A percentile compares a stretch with the other conserved stretches of the same genome.
Evolutionary conservation across 2,888 invertebrate genomes (phyloP).

Genomic region (Aphidius colemani): DNA sequence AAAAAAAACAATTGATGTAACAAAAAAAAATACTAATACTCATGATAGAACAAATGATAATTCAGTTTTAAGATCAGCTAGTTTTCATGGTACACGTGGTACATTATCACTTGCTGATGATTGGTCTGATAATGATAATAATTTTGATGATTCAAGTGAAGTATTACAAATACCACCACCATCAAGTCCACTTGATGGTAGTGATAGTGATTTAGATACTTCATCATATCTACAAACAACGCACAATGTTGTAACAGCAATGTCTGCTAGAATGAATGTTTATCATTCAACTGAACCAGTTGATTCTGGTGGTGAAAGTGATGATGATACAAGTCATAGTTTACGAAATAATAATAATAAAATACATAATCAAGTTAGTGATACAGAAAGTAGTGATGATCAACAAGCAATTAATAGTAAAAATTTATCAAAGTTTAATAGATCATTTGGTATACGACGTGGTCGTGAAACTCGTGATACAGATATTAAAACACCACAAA

Average conservation of each 20-base stretch:
- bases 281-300: constrained; percentile 41
- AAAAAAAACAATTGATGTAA: constrained; percentile 61
- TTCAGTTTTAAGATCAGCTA: constrained; percentile 60
- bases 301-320: constrained; percentile 59
- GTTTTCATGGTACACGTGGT: constrained; percentile 60
- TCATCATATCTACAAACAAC: constrained; percentile 59
- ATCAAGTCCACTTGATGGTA: constrained; percentile 49
- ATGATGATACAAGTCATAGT: constrained; percentile 53
- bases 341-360: constrained; percentile 43
- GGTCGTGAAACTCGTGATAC: constrained; percentile 53
- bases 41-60: constrained; percentile 51
- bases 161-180: constrained; percentile 44
- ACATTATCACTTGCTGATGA: constrained; percentile 48
- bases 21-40: constrained; percentile 48
- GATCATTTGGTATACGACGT: constrained; percentile 59
- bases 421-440: constrained; percentile 42
- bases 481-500: constrained; percentile 49
- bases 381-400: constrained; percentile 51
- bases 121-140: constrained; percentile 50
- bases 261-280: constrained; percentile 55
- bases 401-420: constrained; percentile 30
- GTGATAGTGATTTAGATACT: constrained; percentile 60
- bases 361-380: constrained; percentile 41
- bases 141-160: constrained; percentile 29
- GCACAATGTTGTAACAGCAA: constrained; percentile 64